A percentile compares a stretch with the other conserved stretches of the same genome.
These are phyloP conservation scores for Heptranchias perlo DNA, from an alignment of 2,113 vertebrate species.

Conservation along the genomic window DNA sequence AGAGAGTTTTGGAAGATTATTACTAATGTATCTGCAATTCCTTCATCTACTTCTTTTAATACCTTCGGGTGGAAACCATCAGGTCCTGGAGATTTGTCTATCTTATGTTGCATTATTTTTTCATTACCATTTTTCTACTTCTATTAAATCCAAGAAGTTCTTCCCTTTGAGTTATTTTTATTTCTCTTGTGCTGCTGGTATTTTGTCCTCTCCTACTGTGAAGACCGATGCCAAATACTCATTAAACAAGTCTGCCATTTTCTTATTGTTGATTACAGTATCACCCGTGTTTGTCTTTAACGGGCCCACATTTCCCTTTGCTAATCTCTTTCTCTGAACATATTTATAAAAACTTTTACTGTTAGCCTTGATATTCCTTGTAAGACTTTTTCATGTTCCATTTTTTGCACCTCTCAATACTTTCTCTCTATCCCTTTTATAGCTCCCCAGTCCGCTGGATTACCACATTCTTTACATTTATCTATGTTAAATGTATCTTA, in stretches of 20 bases:
- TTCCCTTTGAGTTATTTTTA: neutral
- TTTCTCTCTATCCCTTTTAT: slow-evolving; percentile 24
- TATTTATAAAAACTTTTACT: neutral
- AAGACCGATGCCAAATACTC: neutral
- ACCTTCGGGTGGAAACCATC: neutral
- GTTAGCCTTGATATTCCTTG: neutral
- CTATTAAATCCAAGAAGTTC: neutral
- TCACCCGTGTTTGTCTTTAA: neutral
- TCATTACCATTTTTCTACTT: neutral
- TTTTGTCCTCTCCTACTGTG: neutral
- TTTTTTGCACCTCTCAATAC: slow-evolving; percentile 8
- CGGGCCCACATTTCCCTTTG: neutral
- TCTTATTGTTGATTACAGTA: neutral
- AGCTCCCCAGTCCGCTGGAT: neutral
- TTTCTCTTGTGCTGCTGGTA: neutral
- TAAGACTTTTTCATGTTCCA: neutral
- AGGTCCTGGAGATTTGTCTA: neutral
- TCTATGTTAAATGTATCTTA: neutral
- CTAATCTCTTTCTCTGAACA: neutral
- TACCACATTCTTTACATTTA: neutral
- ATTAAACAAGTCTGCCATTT: neutral
- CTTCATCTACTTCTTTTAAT: neutral
- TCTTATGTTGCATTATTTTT: neutral
- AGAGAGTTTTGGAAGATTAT: neutral
- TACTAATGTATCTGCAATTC: neutral